Conservation (phyloP, 1,140 invertebrate species). For the Drosophila pseudoobscura region DNA sequence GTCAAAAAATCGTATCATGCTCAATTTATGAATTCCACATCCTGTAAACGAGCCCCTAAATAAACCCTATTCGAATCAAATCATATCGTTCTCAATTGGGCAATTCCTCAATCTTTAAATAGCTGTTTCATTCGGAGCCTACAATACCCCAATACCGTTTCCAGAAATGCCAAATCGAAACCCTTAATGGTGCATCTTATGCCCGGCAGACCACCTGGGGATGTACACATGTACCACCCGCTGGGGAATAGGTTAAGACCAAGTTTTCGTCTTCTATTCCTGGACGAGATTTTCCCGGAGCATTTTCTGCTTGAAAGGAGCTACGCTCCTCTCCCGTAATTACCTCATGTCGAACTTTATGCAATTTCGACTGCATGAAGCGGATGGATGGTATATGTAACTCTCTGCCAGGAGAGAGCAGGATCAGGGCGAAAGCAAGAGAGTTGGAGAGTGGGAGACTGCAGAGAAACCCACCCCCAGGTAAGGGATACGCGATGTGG, state of each 20-base stretch:
- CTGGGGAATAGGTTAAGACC: constrained; percentile 37
- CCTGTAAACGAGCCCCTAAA: too few species aligned
- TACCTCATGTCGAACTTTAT: constrained; percentile 63
- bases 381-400: constrained; percentile 25
- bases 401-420: constrained; percentile 29
- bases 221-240: constrained; percentile 10
- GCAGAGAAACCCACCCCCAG: constrained; percentile 64
- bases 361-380: constrained; percentile 51
- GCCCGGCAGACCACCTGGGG: constrained; percentile 1
- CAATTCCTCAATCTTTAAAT: too few species aligned
- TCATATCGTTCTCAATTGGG: too few species aligned
- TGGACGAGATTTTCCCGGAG: constrained; percentile 36
- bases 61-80: too few species aligned
- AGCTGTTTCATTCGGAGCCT: too few species aligned
- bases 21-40: too few species aligned
- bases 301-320: constrained; percentile 51
- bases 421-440: neutral
- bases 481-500: constrained; percentile 21
- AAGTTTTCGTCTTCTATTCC: constrained; percentile 42
- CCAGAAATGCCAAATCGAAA: neutral
- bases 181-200: constrained; percentile 14
- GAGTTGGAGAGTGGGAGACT: constrained; percentile 4
- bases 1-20: too few species aligned
- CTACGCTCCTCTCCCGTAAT: constrained; percentile 20
- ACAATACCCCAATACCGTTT: too few species aligned